Base-by-base conservation (phyloP, 2,797 vertebrate species). In the Gymnodraco acuticeps region DNA sequence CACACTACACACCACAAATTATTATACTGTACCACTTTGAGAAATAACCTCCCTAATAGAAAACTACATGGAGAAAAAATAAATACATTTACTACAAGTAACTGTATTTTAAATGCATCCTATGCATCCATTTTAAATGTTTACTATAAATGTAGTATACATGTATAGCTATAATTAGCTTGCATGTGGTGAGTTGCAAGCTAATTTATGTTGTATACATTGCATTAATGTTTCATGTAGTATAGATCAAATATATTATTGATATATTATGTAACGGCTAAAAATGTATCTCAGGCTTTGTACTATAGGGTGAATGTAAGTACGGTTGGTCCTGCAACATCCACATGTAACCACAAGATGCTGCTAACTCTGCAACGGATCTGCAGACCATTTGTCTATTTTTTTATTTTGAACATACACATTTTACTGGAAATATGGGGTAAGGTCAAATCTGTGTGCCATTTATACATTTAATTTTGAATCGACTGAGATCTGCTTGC, bases 271-370 rank as follows among this genome's bases (percentile, higher is more conserved):
- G 33, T 38, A 72, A 23, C 14, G n/a, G 13, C 14, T 33, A 42
- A 51, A 59, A 54, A 54, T 50, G 1, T 41, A 11, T 10, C 12
- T 27, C 15, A 45, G 1, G 38, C 47, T 60, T 47, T 16, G 46
- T 43, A 33, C 8, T 19, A 41, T 11, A 13, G 8, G 41, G 20
- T 51, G 12, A 11, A 48, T 3, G 12, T 2, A 48, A 2, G 4
- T 13, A 7, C 3, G 0, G 4, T 16, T 73, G 2, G 31, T 27
- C 42, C 19, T 45, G 17, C 5, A 63, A n/a, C 3, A 12, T 41
- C 19, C 41, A 59, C 19, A 20, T 17, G 33, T 38, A 33, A 70
- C 65, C 42, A 69, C 60, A 65, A 55, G 43, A 54, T 55, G 48
- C 10, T 27, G 2, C 41, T 53, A 31, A 33, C 19, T 38, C 27